These are phyloP conservation scores for Aphrophora alni DNA, from an alignment of 2,888 invertebrate genomes.

Conservation along the genomic window DNA sequence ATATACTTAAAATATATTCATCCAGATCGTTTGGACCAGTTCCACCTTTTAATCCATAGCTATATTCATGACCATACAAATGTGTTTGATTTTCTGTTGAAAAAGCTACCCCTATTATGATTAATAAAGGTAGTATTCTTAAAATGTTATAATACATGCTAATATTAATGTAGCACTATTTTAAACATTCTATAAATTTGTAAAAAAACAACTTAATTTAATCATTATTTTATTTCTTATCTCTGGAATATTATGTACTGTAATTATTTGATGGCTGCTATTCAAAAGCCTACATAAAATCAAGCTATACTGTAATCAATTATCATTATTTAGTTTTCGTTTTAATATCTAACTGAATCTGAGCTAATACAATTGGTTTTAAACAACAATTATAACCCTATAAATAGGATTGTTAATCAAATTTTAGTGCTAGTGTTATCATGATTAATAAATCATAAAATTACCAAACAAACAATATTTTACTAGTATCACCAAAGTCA, in stretches of 20 bases:
- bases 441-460: too few relatives aligned
- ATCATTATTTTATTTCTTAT: background rate
- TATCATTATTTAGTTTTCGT: background rate
- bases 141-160: background rate
- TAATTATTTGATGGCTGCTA: background rate
- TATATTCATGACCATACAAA: background rate
- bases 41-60: slow-evolving; percentile 11
- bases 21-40: slow-evolving; percentile 11
- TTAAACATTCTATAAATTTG: background rate
- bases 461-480: too few relatives aligned
- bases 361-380: too few relatives aligned
- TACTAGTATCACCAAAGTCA: too few relatives aligned
- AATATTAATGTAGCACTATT: background rate
- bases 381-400: too few relatives aligned
- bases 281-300: background rate
- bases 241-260: background rate
- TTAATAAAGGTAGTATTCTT: background rate
- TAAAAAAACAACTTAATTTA: background rate
- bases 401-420: too few relatives aligned
- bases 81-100: slow-evolving; percentile 2
- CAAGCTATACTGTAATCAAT: too few relatives aligned
- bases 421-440: too few relatives aligned
- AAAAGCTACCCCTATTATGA: background rate
- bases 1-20: slow-evolving; percentile 7
- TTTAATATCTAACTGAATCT: too few relatives aligned